These are phyloP conservation scores for Moxostoma hubbsi DNA, from an alignment of 2,797 vertebrate species.

Conservation along the genomic window DNA sequence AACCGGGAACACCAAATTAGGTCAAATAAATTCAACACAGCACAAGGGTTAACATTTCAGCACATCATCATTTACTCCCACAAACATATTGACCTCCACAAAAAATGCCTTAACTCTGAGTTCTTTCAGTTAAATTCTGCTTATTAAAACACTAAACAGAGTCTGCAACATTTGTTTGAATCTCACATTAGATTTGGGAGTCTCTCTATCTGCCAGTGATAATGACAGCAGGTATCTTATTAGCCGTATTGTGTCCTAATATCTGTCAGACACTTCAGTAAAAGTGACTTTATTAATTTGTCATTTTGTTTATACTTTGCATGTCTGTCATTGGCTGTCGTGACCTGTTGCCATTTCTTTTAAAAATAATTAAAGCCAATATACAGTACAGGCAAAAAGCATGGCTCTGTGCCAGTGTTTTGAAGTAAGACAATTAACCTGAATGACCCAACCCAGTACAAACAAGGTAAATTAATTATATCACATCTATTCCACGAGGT, in stretches of 20 bases:
- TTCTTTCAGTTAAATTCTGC: neutral
- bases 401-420: slow-evolving; percentile 71
- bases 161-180: slow-evolving; percentile 2
- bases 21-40: no score
- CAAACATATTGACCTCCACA: neutral
- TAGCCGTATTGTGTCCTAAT: slow-evolving; percentile 64
- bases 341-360: slow-evolving; percentile 64
- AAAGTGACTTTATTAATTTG: slow-evolving; percentile 67
- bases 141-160: neutral
- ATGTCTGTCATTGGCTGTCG: slow-evolving; percentile 73
- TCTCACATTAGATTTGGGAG: slow-evolving; percentile 62
- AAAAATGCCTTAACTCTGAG: neutral
- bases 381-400: slow-evolving; percentile 69
- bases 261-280: slow-evolving; percentile 63
- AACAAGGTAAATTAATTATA: slow-evolving; percentile 79
- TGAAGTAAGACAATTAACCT: slow-evolving; percentile 83
- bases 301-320: slow-evolving; percentile 69
- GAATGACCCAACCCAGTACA: slow-evolving; percentile 72
- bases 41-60: no score
- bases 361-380: slow-evolving; percentile 77
- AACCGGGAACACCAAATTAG: no score
- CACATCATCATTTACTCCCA: neutral
- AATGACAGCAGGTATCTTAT: slow-evolving; percentile 66
- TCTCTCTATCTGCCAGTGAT: slow-evolving; percentile 11
- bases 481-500: slow-evolving; percentile 68